Conservation (phyloP, 2,888 invertebrate species). For the Cosmia pyralina region DNA sequence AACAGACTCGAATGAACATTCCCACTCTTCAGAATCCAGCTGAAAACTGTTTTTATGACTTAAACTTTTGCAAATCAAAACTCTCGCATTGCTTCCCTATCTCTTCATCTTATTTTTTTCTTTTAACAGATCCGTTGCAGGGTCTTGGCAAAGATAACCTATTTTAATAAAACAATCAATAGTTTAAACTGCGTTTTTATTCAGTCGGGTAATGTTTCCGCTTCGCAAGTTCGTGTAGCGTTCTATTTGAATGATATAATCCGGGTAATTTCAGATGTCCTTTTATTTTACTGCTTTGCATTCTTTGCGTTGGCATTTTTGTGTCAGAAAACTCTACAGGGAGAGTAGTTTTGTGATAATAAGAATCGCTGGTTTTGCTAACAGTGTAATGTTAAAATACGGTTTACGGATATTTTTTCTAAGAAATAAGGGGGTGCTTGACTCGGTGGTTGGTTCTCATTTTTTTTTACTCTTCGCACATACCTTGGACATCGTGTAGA, state of each 20-base stretch:
- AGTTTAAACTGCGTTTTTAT: conserved; percentile 47
- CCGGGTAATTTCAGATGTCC: conserved; percentile 32
- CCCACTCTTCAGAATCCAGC: conserved; percentile 19
- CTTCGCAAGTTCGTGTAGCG: background rate
- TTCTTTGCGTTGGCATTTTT: conserved; percentile 8
- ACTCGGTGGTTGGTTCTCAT: background rate
- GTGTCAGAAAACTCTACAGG: background rate
- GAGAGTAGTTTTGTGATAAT: background rate
- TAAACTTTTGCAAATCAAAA: conserved; percentile 54
- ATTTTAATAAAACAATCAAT: conserved; percentile 48
- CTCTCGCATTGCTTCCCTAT: conserved; percentile 33
- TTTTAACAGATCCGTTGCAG: conserved; percentile 27
- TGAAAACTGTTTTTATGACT: conserved; percentile 45
- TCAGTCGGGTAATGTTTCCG: conserved; percentile 42
- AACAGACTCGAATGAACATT: conserved; percentile 18
- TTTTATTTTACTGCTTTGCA: conserved; percentile 16
- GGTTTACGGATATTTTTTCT: background rate
- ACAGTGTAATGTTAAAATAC: background rate
- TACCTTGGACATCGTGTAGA: background rate
- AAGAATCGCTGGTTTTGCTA: background rate
- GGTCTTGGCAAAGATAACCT: conserved; percentile 45
- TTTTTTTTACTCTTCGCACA: background rate
- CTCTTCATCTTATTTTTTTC: conserved; percentile 41
- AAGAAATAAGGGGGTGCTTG: background rate
- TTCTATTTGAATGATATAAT: conserved; percentile 37